Evolutionary conservation across 2,113 vertebrate species (phyloP).

Genomic region (Centropus bengalensis): DNA sequence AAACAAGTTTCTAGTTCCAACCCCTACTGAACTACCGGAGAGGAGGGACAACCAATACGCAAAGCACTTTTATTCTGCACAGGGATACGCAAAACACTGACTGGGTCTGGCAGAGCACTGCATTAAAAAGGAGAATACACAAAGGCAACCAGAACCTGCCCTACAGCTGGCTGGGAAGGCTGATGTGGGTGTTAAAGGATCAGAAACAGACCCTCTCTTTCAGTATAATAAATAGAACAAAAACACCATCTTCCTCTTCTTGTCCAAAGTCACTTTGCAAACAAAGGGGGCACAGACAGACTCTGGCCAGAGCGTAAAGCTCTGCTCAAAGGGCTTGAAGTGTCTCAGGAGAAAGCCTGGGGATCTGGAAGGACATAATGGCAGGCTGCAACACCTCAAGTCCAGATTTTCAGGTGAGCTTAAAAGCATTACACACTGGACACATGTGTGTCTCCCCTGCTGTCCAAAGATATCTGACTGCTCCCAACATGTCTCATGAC

Average conservation of each 20-base stretch:
- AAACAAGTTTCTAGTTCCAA: not conserved
- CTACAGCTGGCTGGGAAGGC: not conserved
- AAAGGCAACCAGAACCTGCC: not conserved
- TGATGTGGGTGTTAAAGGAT: not conserved
- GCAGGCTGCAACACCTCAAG: not conserved
- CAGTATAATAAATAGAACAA: not conserved
- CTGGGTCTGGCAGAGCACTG: not conserved
- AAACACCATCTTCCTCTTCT: not conserved
- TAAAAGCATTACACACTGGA: not conserved
- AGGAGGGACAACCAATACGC: not conserved
- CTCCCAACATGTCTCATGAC: not conserved
- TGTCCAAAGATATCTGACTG: not conserved
- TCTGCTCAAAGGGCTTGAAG: not conserved
- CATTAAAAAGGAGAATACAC: not conserved
- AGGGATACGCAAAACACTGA: not conserved
- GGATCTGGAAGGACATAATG: not conserved
- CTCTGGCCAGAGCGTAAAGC: not conserved
- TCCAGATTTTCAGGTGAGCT: not conserved
- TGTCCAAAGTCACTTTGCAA: not conserved
- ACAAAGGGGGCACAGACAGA: not conserved
- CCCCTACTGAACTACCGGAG: not conserved
- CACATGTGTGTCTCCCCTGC: not conserved
- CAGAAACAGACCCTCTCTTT: not conserved
- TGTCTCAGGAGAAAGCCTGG: not conserved
- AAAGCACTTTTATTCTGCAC: not conserved